Evolutionary conservation across 1,140 invertebrate species (phyloP).

Genomic region (Maniola jurtina): DNA sequence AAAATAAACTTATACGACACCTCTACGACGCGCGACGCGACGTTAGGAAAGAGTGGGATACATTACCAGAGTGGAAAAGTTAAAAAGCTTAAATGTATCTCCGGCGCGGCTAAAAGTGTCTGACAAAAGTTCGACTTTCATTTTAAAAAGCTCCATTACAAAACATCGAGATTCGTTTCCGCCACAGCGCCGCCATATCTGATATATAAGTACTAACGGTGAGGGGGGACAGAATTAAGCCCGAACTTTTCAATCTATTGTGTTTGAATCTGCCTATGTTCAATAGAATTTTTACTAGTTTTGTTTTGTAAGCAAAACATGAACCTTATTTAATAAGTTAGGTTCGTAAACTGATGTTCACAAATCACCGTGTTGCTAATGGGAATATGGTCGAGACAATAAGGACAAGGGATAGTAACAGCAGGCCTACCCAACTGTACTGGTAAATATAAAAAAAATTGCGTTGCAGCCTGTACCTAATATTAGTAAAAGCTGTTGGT

Average conservation of each 20-base stretch:
- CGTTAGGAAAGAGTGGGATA: constrained; percentile 69
- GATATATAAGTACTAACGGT: constrained; percentile 39
- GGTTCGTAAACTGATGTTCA: too few species aligned
- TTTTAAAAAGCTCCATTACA: constrained; percentile 79
- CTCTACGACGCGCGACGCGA: constrained; percentile 62
- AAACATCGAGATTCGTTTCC: constrained; percentile 77
- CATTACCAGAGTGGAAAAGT: constrained; percentile 78
- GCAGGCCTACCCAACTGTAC: too few species aligned
- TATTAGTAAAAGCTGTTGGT: too few species aligned
- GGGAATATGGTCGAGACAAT: too few species aligned
- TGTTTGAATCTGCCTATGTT: constrained; percentile 43
- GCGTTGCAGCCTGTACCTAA: too few species aligned
- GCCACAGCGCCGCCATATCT: constrained; percentile 52
- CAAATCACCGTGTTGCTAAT: too few species aligned
- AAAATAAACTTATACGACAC: constrained; percentile 69
- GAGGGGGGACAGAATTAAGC: constrained; percentile 55
- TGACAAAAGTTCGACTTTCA: constrained; percentile 79
- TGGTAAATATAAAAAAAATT: too few species aligned
- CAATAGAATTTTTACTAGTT: background rate
- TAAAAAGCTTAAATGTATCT: constrained; percentile 79
- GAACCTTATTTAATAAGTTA: too few species aligned
- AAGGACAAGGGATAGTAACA: too few species aligned
- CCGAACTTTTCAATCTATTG: constrained; percentile 65
- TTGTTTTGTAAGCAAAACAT: too few species aligned
- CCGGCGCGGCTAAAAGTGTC: constrained; percentile 76